Evolutionary conservation across 2,888 invertebrate species (phyloP).

Genomic region (Globia sparganii): DNA sequence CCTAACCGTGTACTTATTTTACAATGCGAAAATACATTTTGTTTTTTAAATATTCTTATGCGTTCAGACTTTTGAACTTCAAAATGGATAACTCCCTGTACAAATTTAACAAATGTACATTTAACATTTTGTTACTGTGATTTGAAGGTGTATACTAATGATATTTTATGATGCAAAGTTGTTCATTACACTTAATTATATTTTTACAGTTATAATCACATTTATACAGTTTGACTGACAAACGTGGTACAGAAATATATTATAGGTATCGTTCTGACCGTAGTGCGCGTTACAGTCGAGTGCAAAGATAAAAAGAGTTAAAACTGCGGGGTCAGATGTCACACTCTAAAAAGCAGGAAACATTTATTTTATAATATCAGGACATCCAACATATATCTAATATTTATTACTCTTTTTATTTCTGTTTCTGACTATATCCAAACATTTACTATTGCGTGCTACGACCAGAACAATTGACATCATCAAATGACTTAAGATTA

Average conservation of each 20-base stretch:
- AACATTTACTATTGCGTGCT: conserved; percentile 59
- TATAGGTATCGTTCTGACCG: conserved; percentile 55
- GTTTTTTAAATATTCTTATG: conserved; percentile 72
- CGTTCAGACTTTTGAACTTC: conserved; percentile 90
- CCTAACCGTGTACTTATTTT: conserved; percentile 88
- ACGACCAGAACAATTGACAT: conserved; percentile 77
- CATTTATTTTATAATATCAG: conserved; percentile 54
- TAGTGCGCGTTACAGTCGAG: conserved; percentile 49
- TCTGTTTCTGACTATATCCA: conserved; percentile 57
- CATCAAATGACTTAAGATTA: conserved; percentile 81
- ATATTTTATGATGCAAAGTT: conserved; percentile 65
- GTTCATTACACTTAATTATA: conserved; percentile 70
- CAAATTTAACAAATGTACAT: conserved; percentile 88
- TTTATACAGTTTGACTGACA: conserved; percentile 75
- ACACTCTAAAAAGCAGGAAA: conserved; percentile 63
- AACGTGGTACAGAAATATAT: conserved; percentile 66
- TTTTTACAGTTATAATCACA: conserved; percentile 70
- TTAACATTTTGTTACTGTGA: conserved; percentile 89
- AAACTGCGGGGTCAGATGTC: conserved; percentile 46
- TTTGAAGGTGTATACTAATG: conserved; percentile 80
- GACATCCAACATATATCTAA: conserved; percentile 62
- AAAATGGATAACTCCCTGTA: conserved; percentile 88
- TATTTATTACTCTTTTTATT: conserved; percentile 56
- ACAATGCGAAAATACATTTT: conserved; percentile 90
- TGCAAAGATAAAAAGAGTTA: conserved; percentile 59